phyloP scores from a whole-genome alignment of 2,797 vertebrate genomes.

The Menidia menidia region DNA sequence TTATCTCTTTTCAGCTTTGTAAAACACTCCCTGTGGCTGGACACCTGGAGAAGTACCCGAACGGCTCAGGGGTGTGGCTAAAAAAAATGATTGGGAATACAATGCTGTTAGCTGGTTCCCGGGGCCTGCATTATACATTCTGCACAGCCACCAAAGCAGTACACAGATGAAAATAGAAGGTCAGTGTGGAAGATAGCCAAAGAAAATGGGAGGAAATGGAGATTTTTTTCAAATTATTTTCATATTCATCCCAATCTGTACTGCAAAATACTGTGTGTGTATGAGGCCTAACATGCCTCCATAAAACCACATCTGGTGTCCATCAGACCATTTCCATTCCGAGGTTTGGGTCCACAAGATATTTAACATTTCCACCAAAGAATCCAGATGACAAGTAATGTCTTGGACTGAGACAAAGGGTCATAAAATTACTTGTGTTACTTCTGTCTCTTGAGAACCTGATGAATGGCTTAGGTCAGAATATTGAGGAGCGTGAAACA shows the following conservation, averaged over 20 bases:
- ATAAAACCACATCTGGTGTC: slow-evolving; percentile 69
- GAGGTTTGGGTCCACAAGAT: slow-evolving; percentile 61
- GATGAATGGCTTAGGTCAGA: slow-evolving; percentile 48
- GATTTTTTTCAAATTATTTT: slow-evolving; percentile 7
- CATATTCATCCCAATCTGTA: slow-evolving; percentile 26
- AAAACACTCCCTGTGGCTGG: slow-evolving; percentile 64
- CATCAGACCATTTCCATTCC: slow-evolving; percentile 45
- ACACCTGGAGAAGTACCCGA: slow-evolving; percentile 45
- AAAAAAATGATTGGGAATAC: slow-evolving; percentile 38
- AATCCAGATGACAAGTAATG: slow-evolving; percentile 70
- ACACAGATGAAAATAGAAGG: slow-evolving; percentile 24
- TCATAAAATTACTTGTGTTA: slow-evolving; percentile 65
- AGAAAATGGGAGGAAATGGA: slow-evolving; percentile 23
- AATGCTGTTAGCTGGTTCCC: slow-evolving; percentile 48
- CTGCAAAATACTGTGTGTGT: slow-evolving; percentile 31
- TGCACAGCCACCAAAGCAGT: slow-evolving; percentile 13
- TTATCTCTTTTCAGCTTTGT: slow-evolving; percentile 64
- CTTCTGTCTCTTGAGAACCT: slow-evolving; percentile 50
- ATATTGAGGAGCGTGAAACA: slow-evolving; percentile 51
- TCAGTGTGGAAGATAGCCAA: slow-evolving; percentile 5
- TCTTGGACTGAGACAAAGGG: slow-evolving; percentile 54
- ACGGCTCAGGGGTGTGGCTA: slow-evolving; percentile 44
- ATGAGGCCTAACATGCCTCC: slow-evolving; percentile 38
- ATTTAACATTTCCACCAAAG: slow-evolving; percentile 73
- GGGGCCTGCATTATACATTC: slow-evolving; percentile 9